Evolutionary conservation across 2,113 vertebrate genomes (phyloP).

Genomic region (Anas platyrhynchos): DNA sequence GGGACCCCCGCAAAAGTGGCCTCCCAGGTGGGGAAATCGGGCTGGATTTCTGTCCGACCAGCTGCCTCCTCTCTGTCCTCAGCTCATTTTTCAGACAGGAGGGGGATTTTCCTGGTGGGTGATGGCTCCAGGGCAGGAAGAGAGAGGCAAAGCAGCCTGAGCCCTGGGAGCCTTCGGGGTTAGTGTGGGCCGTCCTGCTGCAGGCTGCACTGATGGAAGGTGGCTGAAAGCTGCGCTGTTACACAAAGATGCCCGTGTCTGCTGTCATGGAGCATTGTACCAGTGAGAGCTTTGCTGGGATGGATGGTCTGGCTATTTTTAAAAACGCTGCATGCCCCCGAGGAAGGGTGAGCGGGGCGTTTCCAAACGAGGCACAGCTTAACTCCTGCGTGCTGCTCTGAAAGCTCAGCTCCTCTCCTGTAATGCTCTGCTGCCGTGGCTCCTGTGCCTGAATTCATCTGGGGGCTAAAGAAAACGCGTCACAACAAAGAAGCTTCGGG

Average conservation of each 20-base stretch:
- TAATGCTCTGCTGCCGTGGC: not conserved
- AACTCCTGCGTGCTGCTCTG: fast-evolving
- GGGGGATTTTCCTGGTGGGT: not conserved
- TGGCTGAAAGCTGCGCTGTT: not conserved
- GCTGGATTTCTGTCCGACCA: not conserved
- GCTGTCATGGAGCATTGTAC: not conserved
- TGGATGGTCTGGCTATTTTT: slow-evolving; percentile 40
- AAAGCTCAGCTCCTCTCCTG: not conserved
- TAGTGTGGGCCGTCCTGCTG: fast-evolving
- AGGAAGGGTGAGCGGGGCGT: not conserved
- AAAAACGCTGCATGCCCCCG: not conserved
- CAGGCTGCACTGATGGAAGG: not conserved
- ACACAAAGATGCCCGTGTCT: not conserved
- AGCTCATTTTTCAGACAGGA: too few relatives aligned
- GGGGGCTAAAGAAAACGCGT: slow-evolving; percentile 16
- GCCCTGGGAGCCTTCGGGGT: not conserved
- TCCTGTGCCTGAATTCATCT: not conserved
- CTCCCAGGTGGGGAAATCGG: not conserved
- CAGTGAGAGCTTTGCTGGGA: not conserved
- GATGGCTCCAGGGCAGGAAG: not conserved
- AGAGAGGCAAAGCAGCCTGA: not conserved
- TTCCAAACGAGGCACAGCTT: not conserved
- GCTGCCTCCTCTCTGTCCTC: not conserved
- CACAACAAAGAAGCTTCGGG: not conserved
- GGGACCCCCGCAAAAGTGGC: not conserved